A percentile compares a stretch with the other conserved stretches of the same genome.
Conservation (phyloP, 1,140 invertebrate species). For the Drosophila nikananu region DNA sequence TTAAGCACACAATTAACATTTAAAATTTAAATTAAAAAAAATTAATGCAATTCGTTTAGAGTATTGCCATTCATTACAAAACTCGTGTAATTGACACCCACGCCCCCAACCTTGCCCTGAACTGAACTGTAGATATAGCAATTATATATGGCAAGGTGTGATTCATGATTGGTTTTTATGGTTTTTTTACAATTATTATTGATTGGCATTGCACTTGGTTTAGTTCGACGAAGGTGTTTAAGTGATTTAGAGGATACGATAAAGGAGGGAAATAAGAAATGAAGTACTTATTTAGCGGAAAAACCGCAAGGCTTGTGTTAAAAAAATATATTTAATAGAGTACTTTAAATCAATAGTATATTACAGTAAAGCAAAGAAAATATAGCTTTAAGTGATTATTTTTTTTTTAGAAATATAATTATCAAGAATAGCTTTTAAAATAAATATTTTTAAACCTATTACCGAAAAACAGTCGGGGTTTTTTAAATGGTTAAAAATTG, state of each 20-base stretch:
- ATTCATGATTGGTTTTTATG: slow-evolving; percentile 34
- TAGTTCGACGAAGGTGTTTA: neutral
- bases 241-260: slow-evolving; percentile 5
- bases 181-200: slow-evolving; percentile 7
- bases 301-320: too few species aligned
- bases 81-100: slow-evolving; percentile 53
- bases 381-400: neutral
- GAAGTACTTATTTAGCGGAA: neutral
- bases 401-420: neutral
- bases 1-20: slow-evolving; percentile 11
- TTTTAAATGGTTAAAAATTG: neutral
- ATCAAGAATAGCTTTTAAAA: neutral
- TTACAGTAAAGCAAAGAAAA: too few species aligned
- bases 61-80: slow-evolving; percentile 13
- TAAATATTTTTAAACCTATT: neutral
- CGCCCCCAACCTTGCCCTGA: slow-evolving; percentile 7
- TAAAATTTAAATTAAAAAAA: neutral
- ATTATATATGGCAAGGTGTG: slow-evolving; percentile 14
- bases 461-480: too few species aligned
- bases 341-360: too few species aligned
- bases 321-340: too few species aligned
- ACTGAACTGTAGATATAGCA: neutral
- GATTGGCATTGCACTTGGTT: slow-evolving; percentile 31
- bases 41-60: slow-evolving; percentile 28
- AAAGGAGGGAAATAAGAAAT: neutral